A percentile compares a stretch with the other conserved stretches of the same genome.
Conservation (phyloP, 2,888 invertebrate genomes). For the Entomobrya proxima region DNA sequence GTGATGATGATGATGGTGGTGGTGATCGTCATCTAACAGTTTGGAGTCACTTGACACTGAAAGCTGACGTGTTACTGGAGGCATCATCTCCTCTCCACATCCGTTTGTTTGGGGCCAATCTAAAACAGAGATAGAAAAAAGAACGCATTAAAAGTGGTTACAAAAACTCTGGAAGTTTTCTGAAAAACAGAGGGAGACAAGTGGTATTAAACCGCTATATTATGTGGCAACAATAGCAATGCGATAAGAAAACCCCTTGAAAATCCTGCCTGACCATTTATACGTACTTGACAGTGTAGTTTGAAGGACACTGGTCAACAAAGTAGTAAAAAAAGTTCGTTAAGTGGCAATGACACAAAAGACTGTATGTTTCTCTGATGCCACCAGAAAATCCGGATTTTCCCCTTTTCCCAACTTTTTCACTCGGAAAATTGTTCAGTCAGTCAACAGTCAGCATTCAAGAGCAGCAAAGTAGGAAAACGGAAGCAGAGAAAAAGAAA, state of each 20-base stretch:
- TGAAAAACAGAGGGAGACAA: not conserved
- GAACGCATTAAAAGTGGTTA: not conserved
- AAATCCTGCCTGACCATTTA: not conserved
- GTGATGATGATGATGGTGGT: conserved; percentile 50
- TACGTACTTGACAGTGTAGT: not conserved
- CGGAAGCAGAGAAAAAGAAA: not conserved
- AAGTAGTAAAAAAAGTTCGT: not conserved
- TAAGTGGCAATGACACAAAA: conserved; percentile 31
- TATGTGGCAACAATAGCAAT: not conserved
- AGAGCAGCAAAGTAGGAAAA: not conserved
- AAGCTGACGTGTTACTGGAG: conserved; percentile 87
- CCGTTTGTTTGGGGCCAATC: conserved; percentile 75
- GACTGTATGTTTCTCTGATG: not conserved
- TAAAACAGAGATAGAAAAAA: conserved; percentile 41
- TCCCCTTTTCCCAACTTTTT: not conserved
- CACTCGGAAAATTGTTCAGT: conserved; percentile 38
- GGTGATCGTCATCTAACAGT: conserved; percentile 86
- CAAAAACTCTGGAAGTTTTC: not conserved
- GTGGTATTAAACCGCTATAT: not conserved
- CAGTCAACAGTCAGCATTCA: conserved; percentile 20
- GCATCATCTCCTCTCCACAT: conserved; percentile 70
- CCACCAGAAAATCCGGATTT: not conserved
- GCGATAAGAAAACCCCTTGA: conserved; percentile 1
- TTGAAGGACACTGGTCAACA: conserved; percentile 28
- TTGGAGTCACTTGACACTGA: conserved; percentile 95